These are phyloP conservation scores for Willowsia nigromaculata DNA, from an alignment of 2,888 invertebrate genomes.

Conservation along the genomic window DNA sequence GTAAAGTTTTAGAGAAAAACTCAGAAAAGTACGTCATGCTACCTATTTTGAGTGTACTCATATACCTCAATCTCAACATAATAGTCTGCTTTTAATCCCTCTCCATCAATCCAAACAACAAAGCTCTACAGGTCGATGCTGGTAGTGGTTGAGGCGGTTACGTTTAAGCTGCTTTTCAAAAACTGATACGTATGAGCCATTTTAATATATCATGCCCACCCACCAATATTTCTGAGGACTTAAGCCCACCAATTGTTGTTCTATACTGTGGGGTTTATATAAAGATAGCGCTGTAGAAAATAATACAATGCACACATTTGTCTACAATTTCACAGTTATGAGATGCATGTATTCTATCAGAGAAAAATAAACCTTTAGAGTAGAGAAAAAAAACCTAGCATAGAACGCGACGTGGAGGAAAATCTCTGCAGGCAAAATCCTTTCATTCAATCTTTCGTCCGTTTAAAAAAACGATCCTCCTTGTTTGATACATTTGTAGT, in stretches of 20 bases:
- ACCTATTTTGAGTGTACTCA: background rate
- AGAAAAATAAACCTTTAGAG: background rate
- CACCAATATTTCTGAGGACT: background rate
- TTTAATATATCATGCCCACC: constrained; percentile 6
- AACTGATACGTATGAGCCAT: constrained; percentile 4
- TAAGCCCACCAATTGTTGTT: background rate
- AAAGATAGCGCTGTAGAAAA: background rate
- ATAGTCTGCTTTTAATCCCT: constrained; percentile 25
- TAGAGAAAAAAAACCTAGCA: background rate
- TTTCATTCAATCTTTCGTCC: background rate
- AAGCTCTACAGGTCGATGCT: constrained; percentile 35
- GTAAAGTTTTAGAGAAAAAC: background rate
- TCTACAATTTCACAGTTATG: background rate
- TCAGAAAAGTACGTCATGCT: no score
- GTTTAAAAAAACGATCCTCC: background rate
- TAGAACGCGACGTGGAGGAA: background rate
- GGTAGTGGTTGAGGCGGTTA: background rate
- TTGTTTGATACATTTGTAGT: background rate
- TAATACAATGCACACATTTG: background rate
- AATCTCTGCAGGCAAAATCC: constrained; percentile 24
- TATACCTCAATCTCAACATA: background rate
- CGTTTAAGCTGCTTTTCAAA: constrained; percentile 27
- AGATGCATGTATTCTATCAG: background rate
- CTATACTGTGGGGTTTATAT: background rate
- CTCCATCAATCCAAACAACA: constrained; percentile 12